These are phyloP conservation scores for Apeira syringaria DNA, from an alignment of 2,888 invertebrate species.

Conservation along the genomic window DNA sequence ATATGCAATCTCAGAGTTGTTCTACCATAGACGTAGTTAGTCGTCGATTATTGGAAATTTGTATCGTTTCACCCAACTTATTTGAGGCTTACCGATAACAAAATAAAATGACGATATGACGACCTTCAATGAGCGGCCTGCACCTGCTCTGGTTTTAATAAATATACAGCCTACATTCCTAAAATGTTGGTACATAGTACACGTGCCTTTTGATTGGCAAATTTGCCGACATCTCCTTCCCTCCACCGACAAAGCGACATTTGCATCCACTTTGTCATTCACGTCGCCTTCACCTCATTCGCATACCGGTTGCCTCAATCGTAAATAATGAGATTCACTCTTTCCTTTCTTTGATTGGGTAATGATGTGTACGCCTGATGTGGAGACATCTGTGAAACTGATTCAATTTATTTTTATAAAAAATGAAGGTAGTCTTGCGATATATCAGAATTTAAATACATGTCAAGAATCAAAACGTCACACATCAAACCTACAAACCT, in stretches of 20 bases:
- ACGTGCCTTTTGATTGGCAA: conserved; percentile 49
- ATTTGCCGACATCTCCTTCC: conserved; percentile 40
- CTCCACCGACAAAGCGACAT: conserved; percentile 66
- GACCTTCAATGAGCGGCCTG: too few species aligned
- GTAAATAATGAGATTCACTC: conserved; percentile 67
- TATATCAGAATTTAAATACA: too few species aligned
- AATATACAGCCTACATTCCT: conserved; percentile 4
- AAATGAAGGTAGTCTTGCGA: too few species aligned
- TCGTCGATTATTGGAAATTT: too few species aligned
- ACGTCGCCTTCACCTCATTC: conserved; percentile 70
- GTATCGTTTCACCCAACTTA: too few species aligned
- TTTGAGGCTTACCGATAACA: too few species aligned
- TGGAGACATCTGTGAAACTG: conserved; percentile 23
- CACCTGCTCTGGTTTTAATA: not conserved
- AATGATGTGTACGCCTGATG: conserved; percentile 50
- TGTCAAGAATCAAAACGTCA: too few species aligned
- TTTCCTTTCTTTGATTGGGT: conserved; percentile 62
- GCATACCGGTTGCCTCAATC: conserved; percentile 66
- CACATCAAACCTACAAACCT: too few species aligned
- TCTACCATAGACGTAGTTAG: too few species aligned
- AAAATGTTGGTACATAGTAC: conserved; percentile 9
- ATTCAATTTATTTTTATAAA: too few species aligned
- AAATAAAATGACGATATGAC: too few species aligned
- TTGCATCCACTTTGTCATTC: conserved; percentile 82
- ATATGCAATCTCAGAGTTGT: too few species aligned